Evolutionary conservation across 2,113 vertebrate genomes (phyloP), one percentile per base, ranked within the genome.

Genomic region (Dascyllus trimaculatus): DNA sequence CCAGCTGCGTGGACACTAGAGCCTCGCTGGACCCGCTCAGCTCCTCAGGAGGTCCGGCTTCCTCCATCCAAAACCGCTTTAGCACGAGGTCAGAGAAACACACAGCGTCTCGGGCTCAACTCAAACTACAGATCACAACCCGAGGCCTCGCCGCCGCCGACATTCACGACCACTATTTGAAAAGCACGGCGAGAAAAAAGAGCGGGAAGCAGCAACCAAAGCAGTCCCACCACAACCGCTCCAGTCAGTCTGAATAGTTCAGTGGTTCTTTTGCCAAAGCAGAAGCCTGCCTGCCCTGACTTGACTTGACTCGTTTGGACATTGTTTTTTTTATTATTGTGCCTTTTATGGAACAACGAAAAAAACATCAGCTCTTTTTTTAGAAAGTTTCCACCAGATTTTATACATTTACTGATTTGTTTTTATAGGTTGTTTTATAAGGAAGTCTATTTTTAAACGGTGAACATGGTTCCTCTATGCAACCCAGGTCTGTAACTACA

Each of bases 1-100:
- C 86, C 95, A 96, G 87, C 93, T 97, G 25, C 93, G 95, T 74
- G 95, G 94, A 64, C 95, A 94, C 19, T 96, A 89, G 82, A 69
- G 32, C 94, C n/a, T 43, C 24, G 1, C 4, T 2, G 21, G 57
- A 68, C 57, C 48, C 11, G 35, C 68, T 38, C 60, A 2, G 57
- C 60, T 46, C 45, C 35, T 10, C 11, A 1, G 22, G 57, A 66
- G 61, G 43, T n/a, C 3, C 74, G 26, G 40, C 26, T 13, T 35
- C 56, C n/a, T n/a, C n/a, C n/a, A n/a, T 51, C 48, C 7, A 72
- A 71, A 51, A 15, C 24, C 21, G 40, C 61, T 21, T 86, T 72
- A 26, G 21, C 26, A 0, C 17, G 45, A 32, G 54, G 56, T 63
- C 75, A 49, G 68, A 70, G 70, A 68, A 56, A 68, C 60, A 56